These are phyloP conservation scores for Crambe crambe DNA, from an alignment of 37 sponge, comb jelly and placozoan genomes.

Conservation along the genomic window DNA sequence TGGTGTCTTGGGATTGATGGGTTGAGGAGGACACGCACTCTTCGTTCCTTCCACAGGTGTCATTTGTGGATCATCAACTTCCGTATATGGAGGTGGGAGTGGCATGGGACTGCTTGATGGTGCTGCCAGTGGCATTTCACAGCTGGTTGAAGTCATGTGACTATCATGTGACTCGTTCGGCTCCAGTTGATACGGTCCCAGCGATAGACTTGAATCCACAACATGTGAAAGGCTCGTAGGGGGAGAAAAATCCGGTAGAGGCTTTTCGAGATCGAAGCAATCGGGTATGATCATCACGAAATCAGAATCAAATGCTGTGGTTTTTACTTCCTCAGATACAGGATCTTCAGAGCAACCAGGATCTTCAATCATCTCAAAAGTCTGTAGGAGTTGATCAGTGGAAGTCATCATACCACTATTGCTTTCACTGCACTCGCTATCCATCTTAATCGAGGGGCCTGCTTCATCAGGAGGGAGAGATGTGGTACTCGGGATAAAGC, in stretches of 20 bases:
- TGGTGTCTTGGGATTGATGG: no score
- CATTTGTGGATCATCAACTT: not conserved
- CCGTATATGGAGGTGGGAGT: not conserved
- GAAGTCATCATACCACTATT: not conserved
- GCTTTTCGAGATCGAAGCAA: conserved; percentile 68
- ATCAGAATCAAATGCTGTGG: not conserved
- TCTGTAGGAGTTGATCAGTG: not conserved
- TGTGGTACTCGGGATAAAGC: conserved; percentile 17
- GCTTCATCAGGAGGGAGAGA: not conserved
- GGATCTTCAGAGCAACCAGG: not conserved
- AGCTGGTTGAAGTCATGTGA: conserved; percentile 12
- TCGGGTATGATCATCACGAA: conserved; percentile 72
- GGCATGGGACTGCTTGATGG: not conserved
- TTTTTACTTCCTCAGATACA: not conserved
- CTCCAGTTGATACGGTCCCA: not conserved
- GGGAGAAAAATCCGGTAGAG: conserved; percentile 34
- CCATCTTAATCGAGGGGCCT: no score
- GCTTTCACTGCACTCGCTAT: not conserved
- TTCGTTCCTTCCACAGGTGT: not conserved
- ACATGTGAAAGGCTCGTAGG: not conserved
- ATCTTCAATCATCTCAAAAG: conserved; percentile 42
- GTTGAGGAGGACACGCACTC: not conserved
- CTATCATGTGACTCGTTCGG: conserved; percentile 17
- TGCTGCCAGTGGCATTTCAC: not conserved
- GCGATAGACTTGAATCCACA: not conserved